Evolutionary conservation across 2,797 vertebrate genomes (phyloP), one percentile per base, ranked within the genome.

Genomic region (Leuciscus waleckii): DNA sequence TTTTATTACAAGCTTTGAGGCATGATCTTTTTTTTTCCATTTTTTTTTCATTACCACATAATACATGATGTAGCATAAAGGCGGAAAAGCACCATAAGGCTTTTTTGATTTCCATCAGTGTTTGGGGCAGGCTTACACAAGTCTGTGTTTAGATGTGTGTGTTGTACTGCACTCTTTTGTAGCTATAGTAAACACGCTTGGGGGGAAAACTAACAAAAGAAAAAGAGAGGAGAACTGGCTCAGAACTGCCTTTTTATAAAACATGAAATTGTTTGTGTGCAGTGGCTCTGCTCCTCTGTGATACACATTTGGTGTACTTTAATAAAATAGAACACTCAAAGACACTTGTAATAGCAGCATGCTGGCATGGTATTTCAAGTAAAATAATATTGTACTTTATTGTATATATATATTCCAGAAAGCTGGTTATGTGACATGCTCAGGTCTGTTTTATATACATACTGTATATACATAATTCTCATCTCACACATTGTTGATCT

Each of bases 1-100:
- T 86, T 78, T 82, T 82, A 86, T 82, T 82, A 77, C 80, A 61
- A 32, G 49, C 80, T 86, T 78, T 86, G 80, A 86, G 75, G 85
- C 54, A 82, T 51, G n/a, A 23, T 16, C 78, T 77, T 37, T 78
- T 81, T 65, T 51, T 71, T 82, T 73, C 58, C 39, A 69, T 29
- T 81, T 65, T 37, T 58, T 82, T 74, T 71, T 70, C 77, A 80
- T 80, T 39, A 74, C 58, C 54, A 23, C 84, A 80, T 79, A 80
- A 85, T 74, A 54, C 77, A 85, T 74, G 77, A 73, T 74, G 43
- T 80, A 51, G 32, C 43, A 63, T 80, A 80, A 85, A 85, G 77
- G 56, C 69, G 32, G 54, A 74, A 73, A 85, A 85, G 32, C 77
- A 80, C 84, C 68, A 85, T 65, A 73, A 80, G 84, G 84, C 83